These are phyloP conservation scores for Gila orcuttii DNA, from an alignment of 2,113 vertebrate genomes.

Conservation along the genomic window DNA sequence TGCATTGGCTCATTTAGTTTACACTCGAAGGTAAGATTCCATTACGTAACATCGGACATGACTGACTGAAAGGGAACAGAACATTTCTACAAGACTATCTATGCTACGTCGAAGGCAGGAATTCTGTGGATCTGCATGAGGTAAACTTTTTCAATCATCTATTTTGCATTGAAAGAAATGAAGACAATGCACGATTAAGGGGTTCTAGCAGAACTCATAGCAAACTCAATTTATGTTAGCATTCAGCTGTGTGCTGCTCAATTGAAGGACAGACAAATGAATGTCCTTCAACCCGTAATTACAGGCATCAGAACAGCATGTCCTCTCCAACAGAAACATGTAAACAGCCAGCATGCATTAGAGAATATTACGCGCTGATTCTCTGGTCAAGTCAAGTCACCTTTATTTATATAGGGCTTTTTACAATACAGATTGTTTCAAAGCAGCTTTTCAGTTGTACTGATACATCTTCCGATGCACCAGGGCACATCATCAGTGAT, in stretches of 20 bases:
- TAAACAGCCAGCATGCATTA: constrained; percentile 43
- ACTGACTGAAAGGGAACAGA: no score
- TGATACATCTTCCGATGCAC: no score
- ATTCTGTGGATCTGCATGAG: background rate
- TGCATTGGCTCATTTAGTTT: no score
- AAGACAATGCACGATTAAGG: background rate
- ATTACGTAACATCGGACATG: no score
- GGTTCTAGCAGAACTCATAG: background rate
- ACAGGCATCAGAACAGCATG: constrained; percentile 44
- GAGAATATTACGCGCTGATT: background rate
- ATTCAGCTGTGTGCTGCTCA: constrained; percentile 23
- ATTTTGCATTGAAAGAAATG: constrained; percentile 31
- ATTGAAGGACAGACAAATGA: constrained; percentile 33
- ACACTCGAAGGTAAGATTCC: no score
- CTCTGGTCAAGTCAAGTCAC: background rate
- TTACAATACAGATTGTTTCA: no score
- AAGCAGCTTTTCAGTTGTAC: no score
- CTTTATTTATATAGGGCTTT: no score
- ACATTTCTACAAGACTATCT: no score
- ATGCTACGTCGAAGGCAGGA: background rate
- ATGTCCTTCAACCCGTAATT: constrained; percentile 50
- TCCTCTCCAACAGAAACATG: constrained; percentile 36
- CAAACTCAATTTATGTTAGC: background rate
- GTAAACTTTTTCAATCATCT: background rate
- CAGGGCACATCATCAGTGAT: no score